phyloP scores from a whole-genome alignment of 1,140 invertebrate genomes.

The Brachionus asplanchnoidis region DNA sequence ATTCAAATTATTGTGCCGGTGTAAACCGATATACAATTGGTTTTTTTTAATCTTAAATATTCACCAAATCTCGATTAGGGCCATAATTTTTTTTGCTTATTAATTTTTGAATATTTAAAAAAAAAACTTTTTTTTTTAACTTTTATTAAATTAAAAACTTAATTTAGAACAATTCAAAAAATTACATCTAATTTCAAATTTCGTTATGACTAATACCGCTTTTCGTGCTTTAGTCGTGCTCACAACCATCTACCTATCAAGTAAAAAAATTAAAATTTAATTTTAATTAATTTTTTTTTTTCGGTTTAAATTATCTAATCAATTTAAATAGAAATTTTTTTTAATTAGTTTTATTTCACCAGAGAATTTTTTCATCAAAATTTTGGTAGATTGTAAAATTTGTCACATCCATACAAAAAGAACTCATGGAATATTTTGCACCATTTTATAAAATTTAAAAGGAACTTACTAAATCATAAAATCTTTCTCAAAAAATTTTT shows the following conservation, averaged over 20 bases:
- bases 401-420: too few relatives aligned
- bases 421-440: too few relatives aligned
- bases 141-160: neutral
- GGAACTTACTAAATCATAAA: too few relatives aligned
- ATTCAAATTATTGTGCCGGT: constrained; percentile 32
- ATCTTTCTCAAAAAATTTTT: too few relatives aligned
- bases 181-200: neutral
- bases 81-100: neutral
- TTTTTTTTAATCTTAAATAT: constrained; percentile 30
- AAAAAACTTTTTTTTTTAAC: neutral
- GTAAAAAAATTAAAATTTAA: neutral
- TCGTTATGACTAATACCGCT: neutral
- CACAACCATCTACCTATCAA: neutral
- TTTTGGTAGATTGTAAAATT: too few relatives aligned
- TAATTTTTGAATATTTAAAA: constrained; percentile 28
- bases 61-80: neutral
- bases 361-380: too few relatives aligned
- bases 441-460: too few relatives aligned
- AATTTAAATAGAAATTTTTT: too few relatives aligned
- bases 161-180: constrained; percentile 1
- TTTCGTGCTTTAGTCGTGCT: neutral
- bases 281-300: neutral
- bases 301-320: too few relatives aligned
- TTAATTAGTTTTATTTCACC: too few relatives aligned
- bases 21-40: neutral